phyloP scores from a whole-genome alignment of 2,797 vertebrate genomes.

The Erpetoichthys calabaricus region DNA sequence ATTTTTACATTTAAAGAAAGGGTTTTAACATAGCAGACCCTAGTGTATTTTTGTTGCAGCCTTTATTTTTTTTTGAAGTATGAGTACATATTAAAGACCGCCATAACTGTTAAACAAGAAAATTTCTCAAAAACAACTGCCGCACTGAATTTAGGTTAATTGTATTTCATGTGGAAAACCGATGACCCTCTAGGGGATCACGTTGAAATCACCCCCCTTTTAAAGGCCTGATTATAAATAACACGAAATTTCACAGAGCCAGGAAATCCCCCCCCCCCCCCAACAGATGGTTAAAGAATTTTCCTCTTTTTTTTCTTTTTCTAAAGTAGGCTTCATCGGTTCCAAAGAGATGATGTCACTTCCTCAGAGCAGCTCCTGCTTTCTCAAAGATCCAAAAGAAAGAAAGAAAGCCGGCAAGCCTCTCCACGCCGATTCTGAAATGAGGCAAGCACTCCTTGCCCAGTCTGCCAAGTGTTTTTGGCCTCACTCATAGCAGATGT shows the following conservation, averaged over 20 bases:
- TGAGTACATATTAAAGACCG: no score
- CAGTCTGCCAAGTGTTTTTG: no score
- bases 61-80: no score
- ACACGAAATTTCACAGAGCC: neutral
- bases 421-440: conserved; percentile 54
- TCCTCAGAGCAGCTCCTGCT: conserved; percentile 36
- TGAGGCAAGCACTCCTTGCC: conserved; percentile 18
- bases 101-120: neutral
- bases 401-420: conserved; percentile 21
- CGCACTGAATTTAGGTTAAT: neutral
- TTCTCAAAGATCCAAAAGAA: conserved; percentile 13
- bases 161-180: neutral
- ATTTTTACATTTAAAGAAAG: no score
- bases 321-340: conserved; percentile 14
- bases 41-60: no score
- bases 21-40: no score
- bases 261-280: neutral
- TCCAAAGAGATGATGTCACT: conserved; percentile 47
- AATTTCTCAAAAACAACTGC: neutral
- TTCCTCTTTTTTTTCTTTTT: no score
- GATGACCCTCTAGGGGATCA: conserved; percentile 1
- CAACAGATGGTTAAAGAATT: neutral
- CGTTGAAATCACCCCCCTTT: neutral
- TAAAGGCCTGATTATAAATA: neutral
- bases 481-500: no score